Percentiles rank a stretch among this genome's conserved stretches.
Conservation (phyloP, 2,113 vertebrate genomes). For the Prionailurus viverrinus region DNA sequence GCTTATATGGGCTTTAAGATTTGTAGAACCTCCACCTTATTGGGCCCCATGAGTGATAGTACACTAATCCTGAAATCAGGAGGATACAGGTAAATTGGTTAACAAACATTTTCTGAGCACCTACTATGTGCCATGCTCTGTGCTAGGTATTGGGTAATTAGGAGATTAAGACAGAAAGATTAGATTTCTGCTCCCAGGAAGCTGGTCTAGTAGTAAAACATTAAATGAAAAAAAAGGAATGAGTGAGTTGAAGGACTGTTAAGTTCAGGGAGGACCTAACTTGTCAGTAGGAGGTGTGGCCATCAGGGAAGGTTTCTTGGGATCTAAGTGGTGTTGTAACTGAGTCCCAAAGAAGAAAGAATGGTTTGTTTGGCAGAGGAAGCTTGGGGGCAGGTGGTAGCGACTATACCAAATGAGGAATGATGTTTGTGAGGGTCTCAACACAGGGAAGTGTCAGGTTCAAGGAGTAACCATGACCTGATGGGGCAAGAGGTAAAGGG, state of each 20-base stretch:
- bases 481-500: neutral
- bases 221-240: neutral
- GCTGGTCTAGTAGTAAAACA: neutral
- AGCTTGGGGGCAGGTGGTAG: neutral
- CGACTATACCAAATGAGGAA: neutral
- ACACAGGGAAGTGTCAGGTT: neutral
- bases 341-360: neutral
- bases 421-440: neutral
- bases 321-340: neutral
- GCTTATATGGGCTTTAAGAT: neutral
- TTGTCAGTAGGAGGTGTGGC: neutral
- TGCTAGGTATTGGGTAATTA: neutral
- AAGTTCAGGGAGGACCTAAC: neutral
- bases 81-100: neutral
- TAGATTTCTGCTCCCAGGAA: neutral
- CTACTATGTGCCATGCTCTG: neutral
- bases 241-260: neutral
- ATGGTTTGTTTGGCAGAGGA: neutral
- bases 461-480: neutral
- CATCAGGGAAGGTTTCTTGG: neutral
- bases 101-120: neutral
- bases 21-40: neutral
- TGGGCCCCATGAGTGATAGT: neutral
- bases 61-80: neutral
- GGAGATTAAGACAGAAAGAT: neutral